Evolutionary conservation across 2,888 invertebrate genomes (phyloP).

Genomic region (Himalopsyche kuldschensis): DNA sequence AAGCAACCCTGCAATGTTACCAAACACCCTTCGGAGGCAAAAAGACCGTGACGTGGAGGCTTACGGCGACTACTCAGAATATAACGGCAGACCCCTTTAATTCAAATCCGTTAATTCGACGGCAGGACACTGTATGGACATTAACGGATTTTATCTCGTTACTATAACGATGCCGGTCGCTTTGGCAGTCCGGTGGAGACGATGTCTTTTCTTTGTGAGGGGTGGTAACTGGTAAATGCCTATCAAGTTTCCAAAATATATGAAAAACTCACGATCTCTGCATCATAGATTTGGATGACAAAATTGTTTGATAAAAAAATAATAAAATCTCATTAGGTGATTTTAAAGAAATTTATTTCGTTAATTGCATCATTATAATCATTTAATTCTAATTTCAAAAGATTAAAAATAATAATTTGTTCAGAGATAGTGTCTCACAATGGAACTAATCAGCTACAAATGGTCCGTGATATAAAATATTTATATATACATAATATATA

Average conservation of each 20-base stretch:
- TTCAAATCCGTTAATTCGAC: constrained; percentile 39
- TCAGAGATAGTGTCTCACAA: too few species aligned
- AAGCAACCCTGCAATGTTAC: neutral
- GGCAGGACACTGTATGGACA: constrained; percentile 35
- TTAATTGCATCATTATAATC: too few species aligned
- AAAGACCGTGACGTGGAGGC: constrained; percentile 16
- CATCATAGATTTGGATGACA: too few species aligned
- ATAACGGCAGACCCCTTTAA: constrained; percentile 34
- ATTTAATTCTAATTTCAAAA: too few species aligned
- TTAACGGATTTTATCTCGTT: constrained; percentile 39
- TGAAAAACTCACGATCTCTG: neutral
- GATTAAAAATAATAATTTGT: too few species aligned
- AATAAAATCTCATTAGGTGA: too few species aligned
- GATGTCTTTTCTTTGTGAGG: constrained; percentile 15
- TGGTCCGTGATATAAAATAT: too few species aligned
- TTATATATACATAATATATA: too few species aligned
- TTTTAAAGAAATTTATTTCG: too few species aligned
- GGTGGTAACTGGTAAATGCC: neutral
- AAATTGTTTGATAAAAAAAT: too few species aligned
- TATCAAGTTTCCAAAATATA: neutral
- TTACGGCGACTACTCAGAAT: constrained; percentile 28
- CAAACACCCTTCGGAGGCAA: constrained; percentile 10
- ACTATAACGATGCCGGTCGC: constrained; percentile 24
- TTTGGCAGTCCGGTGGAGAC: constrained; percentile 2
- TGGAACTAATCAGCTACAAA: too few species aligned